These are phyloP conservation scores for Arizona elegans DNA, from an alignment of 2,113 vertebrate genomes.

Conservation along the genomic window DNA sequence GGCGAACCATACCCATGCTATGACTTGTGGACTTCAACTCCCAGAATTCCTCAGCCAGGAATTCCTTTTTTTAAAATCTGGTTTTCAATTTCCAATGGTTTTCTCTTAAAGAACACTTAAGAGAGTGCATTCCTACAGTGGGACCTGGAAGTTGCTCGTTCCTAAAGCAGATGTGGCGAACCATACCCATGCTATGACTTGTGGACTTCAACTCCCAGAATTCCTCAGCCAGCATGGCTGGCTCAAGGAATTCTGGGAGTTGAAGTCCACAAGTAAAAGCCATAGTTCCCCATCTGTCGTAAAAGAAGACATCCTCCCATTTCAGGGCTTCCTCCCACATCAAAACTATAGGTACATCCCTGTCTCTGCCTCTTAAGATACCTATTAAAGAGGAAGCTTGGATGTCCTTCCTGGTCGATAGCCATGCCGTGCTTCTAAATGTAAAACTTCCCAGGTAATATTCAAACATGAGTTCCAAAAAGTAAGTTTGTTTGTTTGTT, in stretches of 20 bases:
- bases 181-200: not conserved
- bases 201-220: too few species aligned
- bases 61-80: too few species aligned
- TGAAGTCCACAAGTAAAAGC: not conserved
- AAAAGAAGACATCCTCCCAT: not conserved
- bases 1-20: not conserved
- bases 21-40: not conserved
- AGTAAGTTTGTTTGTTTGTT: too few species aligned
- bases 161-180: not conserved
- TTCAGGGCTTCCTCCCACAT: not conserved
- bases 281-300: not conserved
- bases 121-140: not conserved
- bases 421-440: not conserved
- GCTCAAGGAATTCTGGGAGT: not conserved
- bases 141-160: not conserved
- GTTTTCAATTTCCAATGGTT: not conserved
- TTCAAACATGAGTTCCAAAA: not conserved
- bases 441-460: not conserved
- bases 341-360: not conserved
- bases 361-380: not conserved
- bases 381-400: not conserved
- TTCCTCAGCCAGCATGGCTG: too few species aligned
- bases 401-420: not conserved
- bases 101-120: not conserved
- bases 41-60: too few species aligned